Evolutionary conservation across 2,113 vertebrate genomes (phyloP).

Genomic region (Anoplopoma fimbria): DNA sequence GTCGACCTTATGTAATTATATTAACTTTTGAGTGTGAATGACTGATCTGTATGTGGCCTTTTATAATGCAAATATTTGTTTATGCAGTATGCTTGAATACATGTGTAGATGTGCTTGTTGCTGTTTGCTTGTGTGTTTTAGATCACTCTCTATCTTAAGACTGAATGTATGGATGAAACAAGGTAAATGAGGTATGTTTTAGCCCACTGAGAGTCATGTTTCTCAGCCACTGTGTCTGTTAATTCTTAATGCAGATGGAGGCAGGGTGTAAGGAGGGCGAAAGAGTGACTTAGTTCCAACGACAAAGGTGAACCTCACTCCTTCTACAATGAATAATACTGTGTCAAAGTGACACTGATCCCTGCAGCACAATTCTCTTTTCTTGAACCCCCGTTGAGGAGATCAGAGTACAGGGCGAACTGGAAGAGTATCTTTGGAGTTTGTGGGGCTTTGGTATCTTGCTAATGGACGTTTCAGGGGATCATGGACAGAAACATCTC

Average conservation of each 20-base stretch:
- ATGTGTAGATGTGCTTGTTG: constrained; percentile 27
- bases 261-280: constrained; percentile 7
- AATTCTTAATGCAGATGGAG: constrained; percentile 39
- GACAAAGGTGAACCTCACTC: constrained; percentile 9
- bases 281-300: constrained; percentile 29
- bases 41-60: constrained; percentile 45
- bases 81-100: constrained; percentile 39
- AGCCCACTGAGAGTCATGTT: constrained; percentile 4
- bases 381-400: constrained; percentile 10
- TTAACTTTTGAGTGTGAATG: constrained; percentile 34
- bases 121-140: constrained; percentile 14
- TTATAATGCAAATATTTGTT: constrained; percentile 47
- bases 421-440: constrained; percentile 23
- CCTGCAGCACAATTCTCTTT: constrained; percentile 24
- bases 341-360: constrained; percentile 44
- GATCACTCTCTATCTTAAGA: constrained; percentile 26
- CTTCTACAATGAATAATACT: constrained; percentile 14
- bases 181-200: constrained; percentile 7
- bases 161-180: constrained; percentile 12
- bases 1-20: constrained; percentile 20
- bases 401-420: constrained; percentile 31
- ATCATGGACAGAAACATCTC: constrained; percentile 4
- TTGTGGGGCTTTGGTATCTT: constrained; percentile 23
- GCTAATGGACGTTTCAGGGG: constrained; percentile 30
- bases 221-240: constrained; percentile 10